A percentile compares a stretch with the other conserved stretches of the same genome.
These are phyloP conservation scores for Microvelia longipes DNA, from an alignment of 1,140 invertebrate genomes.

Conservation along the genomic window DNA sequence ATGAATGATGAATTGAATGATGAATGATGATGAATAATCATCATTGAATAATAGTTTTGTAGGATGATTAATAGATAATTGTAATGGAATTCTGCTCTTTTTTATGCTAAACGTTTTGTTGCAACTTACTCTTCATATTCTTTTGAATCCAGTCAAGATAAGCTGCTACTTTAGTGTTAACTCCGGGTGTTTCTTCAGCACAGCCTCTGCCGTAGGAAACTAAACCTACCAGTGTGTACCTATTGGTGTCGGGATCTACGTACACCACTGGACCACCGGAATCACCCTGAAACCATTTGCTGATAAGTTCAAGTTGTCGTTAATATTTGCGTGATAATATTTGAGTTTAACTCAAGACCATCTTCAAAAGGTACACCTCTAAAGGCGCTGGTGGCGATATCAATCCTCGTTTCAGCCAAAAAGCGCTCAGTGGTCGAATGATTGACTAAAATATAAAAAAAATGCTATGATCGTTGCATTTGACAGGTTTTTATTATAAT, in stretches of 20 bases:
- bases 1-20: too few relatives aligned
- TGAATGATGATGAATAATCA: too few relatives aligned
- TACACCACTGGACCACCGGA: not conserved
- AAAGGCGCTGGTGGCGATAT: not conserved
- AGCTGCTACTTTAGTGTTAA: not conserved
- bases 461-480: not conserved
- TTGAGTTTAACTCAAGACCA: not conserved
- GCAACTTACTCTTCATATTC: not conserved
- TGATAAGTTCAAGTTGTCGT: too few relatives aligned
- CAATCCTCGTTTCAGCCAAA: not conserved
- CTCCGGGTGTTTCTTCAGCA: too few relatives aligned
- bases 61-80: too few relatives aligned
- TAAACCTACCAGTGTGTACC: not conserved
- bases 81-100: too few relatives aligned
- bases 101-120: too few relatives aligned
- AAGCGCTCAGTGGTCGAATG: not conserved
- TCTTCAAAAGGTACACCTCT: not conserved
- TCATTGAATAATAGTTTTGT: too few relatives aligned
- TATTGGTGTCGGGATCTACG: not conserved
- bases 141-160: not conserved
- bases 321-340: not conserved
- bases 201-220: not conserved
- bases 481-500: not conserved
- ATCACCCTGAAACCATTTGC: not conserved
- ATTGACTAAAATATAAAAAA: not conserved